Evolutionary conservation across 2,888 invertebrate genomes (phyloP).

Genomic region (Melolontha melolontha): DNA sequence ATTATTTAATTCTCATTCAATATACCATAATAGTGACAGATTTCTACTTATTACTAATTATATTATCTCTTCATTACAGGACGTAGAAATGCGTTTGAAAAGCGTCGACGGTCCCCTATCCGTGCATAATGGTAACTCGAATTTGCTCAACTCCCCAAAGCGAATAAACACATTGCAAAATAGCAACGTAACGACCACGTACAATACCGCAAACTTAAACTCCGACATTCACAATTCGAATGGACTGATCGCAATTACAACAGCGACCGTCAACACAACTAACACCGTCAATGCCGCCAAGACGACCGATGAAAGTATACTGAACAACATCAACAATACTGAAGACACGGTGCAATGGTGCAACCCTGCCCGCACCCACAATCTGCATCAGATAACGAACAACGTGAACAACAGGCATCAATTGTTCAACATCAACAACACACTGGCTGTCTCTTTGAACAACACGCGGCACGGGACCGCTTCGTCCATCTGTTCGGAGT

Average conservation of each 20-base stretch:
- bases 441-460: constrained; percentile 63
- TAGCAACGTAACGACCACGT: constrained; percentile 57
- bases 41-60: too few species aligned
- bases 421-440: constrained; percentile 62
- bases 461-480: constrained; percentile 59
- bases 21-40: too few species aligned
- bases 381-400: constrained; percentile 59
- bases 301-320: constrained; percentile 44
- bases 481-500: constrained; percentile 61
- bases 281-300: constrained; percentile 44
- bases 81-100: constrained; percentile 64
- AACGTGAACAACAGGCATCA: constrained; percentile 52
- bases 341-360: constrained; percentile 63
- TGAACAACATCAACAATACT: constrained; percentile 53
- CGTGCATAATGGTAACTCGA: constrained; percentile 61
- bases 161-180: constrained; percentile 63
- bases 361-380: constrained; percentile 59
- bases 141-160: constrained; percentile 63
- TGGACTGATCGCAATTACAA: constrained; percentile 33
- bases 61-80: constrained; percentile 55
- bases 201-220: constrained; percentile 49
- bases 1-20: too few species aligned
- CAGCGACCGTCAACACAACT: constrained; percentile 46
- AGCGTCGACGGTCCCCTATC: constrained; percentile 62
- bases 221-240: constrained; percentile 36